Conservation (phyloP, 2,888 invertebrate genomes). For the Drosophila algonquin region DNA sequence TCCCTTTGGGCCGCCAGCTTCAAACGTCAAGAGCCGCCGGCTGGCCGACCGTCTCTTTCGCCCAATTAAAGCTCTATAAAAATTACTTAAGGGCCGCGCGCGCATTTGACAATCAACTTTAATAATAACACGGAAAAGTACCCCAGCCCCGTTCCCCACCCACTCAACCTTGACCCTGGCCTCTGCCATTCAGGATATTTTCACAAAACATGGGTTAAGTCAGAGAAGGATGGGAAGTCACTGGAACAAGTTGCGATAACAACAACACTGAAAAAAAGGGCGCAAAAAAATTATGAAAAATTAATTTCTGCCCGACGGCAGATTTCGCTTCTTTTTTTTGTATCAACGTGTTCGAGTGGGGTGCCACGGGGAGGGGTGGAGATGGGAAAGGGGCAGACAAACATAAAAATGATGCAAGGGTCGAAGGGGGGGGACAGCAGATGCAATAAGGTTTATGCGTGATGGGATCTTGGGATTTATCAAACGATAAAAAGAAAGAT, state of each 20-base stretch:
- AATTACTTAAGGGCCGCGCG: constrained; percentile 70
- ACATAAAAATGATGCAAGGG: constrained; percentile 68
- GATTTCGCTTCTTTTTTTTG: constrained; percentile 36
- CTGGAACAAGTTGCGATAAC: constrained; percentile 77
- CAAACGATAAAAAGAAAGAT: constrained; percentile 32
- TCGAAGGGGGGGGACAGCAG: constrained; percentile 33
- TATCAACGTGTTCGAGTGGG: neutral
- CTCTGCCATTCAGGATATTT: constrained; percentile 37
- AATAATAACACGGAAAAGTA: constrained; percentile 65
- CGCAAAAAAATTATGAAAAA: constrained; percentile 79
- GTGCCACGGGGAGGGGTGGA: neutral
- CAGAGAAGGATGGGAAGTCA: constrained; percentile 21
- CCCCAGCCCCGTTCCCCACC: constrained; percentile 4
- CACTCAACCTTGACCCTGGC: constrained; percentile 69
- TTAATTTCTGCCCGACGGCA: constrained; percentile 78
- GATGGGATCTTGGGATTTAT: constrained; percentile 32
- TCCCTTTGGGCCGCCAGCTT: constrained; percentile 46
- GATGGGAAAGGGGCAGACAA: constrained; percentile 47
- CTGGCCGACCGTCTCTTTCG: constrained; percentile 15
- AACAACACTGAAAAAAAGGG: constrained; percentile 65
- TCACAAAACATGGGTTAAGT: constrained; percentile 51
- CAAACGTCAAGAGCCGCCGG: constrained; percentile 37
- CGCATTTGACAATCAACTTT: constrained; percentile 77
- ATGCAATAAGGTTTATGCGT: constrained; percentile 64
- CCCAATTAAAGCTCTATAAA: constrained; percentile 76